Percentiles rank a stretch among this genome's conserved stretches.
Conservation (phyloP, 2,113 vertebrate species). For the Bufo gargarizans region DNA sequence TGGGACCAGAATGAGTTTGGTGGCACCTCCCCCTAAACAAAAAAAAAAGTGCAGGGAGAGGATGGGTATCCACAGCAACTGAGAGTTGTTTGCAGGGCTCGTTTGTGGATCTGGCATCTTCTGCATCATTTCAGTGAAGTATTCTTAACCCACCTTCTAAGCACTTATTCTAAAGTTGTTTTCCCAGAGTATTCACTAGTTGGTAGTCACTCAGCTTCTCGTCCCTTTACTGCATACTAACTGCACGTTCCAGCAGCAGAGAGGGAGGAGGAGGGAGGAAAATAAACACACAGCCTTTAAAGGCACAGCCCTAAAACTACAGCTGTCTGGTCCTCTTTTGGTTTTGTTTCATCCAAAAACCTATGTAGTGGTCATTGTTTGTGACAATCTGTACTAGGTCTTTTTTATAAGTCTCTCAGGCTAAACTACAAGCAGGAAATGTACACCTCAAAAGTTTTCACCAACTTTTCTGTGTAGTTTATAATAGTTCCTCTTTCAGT, state of each 20-base stretch:
- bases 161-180: slow-evolving; percentile 38
- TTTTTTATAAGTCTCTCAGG: background rate
- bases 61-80: slow-evolving; percentile 53
- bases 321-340: slow-evolving; percentile 36
- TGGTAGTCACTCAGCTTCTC: slow-evolving; percentile 36
- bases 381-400: background rate
- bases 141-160: background rate
- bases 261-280: slow-evolving; percentile 54
- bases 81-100: slow-evolving; percentile 13
- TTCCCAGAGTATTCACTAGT: slow-evolving; percentile 1
- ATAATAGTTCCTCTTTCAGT: background rate
- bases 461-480: background rate
- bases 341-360: slow-evolving; percentile 15
- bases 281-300: slow-evolving; percentile 59
- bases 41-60: slow-evolving; percentile 25
- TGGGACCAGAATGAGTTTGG: slow-evolving; percentile 44
- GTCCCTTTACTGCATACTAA: slow-evolving; percentile 50
- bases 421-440: background rate
- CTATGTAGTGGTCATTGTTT: background rate
- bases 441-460: background rate
- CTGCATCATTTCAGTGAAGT: background rate
- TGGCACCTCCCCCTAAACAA: slow-evolving; percentile 45
- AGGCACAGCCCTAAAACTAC: slow-evolving; percentile 48
- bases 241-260: slow-evolving; percentile 47
- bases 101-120: background rate